Evolutionary conservation across 2,888 invertebrate genomes (phyloP).

Genomic region (Heliconius charithonia): DNA sequence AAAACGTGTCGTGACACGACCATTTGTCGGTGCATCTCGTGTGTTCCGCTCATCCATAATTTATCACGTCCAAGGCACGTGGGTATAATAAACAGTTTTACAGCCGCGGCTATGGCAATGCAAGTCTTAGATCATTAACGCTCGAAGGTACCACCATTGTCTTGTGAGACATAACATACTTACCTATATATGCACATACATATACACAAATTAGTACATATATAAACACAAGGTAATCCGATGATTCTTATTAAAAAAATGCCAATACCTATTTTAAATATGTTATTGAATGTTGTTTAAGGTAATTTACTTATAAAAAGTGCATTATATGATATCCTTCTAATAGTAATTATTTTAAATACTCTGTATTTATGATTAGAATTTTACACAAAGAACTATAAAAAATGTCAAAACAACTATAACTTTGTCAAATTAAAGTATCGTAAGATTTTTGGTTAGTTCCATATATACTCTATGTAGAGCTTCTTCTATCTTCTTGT

Average conservation of each 20-base stretch:
- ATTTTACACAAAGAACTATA: neutral
- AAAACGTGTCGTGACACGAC: constrained; percentile 58
- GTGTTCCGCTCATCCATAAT: constrained; percentile 63
- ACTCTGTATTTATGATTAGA: neutral
- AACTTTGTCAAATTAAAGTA: neutral
- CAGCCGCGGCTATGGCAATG: constrained; percentile 50
- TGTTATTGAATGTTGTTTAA: constrained; percentile 9
- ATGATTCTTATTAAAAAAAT: constrained; percentile 25
- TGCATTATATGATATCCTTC: neutral
- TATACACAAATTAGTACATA: neutral
- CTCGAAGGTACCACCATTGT: constrained; percentile 42
- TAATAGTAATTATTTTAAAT: neutral
- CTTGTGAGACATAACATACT: constrained; percentile 29
- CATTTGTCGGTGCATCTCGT: constrained; percentile 57
- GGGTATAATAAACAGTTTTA: constrained; percentile 65
- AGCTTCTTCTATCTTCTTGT: neutral
- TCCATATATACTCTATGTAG: neutral
- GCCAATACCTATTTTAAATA: constrained; percentile 11
- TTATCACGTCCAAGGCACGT: constrained; percentile 70
- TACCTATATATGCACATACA: neutral
- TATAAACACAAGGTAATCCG: neutral
- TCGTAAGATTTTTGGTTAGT: neutral
- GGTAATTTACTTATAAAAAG: constrained; percentile 18
- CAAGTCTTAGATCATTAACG: constrained; percentile 54
- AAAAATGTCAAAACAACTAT: neutral